Conservation (phyloP, 2,113 vertebrate genomes). For the Hemiscyllium ocellatum region DNA sequence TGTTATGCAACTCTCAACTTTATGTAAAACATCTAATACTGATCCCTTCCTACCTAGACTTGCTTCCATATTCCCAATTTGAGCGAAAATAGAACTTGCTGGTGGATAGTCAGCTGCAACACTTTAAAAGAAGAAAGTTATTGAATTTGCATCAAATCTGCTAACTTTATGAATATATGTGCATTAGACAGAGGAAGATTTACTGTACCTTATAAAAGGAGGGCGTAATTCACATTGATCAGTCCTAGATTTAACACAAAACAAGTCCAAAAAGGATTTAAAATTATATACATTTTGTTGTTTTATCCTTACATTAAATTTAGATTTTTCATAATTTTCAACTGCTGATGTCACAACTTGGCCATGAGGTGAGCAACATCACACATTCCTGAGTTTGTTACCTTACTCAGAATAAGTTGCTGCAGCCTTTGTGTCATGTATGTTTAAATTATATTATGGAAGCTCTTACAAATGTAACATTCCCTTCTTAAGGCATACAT, state of each 20-base stretch:
- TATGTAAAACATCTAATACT: not conserved
- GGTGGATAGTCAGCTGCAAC: slow-evolving; percentile 77
- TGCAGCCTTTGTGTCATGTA: not conserved
- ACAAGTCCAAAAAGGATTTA: slow-evolving; percentile 29
- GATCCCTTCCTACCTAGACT: slow-evolving; percentile 69
- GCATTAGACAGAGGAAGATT: not conserved
- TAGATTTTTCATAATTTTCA: not conserved
- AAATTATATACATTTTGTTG: not conserved
- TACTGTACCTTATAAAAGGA: slow-evolving; percentile 79
- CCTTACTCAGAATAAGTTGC: not conserved
- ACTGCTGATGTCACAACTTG: not conserved
- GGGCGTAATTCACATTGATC: slow-evolving; percentile 54
- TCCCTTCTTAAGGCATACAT: not conserved
- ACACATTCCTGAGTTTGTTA: not conserved
- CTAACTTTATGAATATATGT: not conserved
- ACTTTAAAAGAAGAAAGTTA: slow-evolving; percentile 56
- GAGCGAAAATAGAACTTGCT: slow-evolving; percentile 84
- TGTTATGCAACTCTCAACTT: not conserved
- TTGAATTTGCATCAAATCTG: slow-evolving; percentile 13
- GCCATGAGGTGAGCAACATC: not conserved
- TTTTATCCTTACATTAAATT: not conserved
- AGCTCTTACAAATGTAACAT: not conserved
- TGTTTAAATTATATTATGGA: not conserved
- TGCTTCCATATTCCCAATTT: slow-evolving; percentile 83
- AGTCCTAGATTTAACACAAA: slow-evolving; percentile 49